These are phyloP conservation scores for Bambusicola thoracicus DNA, from an alignment of 2,113 vertebrate species.

Conservation along the genomic window DNA sequence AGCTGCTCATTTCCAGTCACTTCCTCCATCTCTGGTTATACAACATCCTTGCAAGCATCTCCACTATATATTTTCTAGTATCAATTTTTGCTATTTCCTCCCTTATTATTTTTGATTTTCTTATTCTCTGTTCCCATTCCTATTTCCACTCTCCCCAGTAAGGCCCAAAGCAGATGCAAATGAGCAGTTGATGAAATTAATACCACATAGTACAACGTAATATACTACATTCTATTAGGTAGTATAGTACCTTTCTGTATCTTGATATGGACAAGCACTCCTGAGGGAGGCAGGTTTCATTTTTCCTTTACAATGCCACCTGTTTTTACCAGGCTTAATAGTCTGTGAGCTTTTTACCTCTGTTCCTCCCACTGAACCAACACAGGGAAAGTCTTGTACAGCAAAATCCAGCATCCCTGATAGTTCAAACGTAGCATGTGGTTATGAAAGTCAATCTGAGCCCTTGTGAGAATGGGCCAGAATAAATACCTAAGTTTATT, in stretches of 20 bases:
- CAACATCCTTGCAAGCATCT: neutral
- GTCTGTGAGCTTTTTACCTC: constrained; percentile 5
- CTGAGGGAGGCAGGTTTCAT: neutral
- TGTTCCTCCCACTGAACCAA: neutral
- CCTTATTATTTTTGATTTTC: neutral
- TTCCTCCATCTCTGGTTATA: neutral
- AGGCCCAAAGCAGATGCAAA: neutral
- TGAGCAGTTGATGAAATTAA: neutral
- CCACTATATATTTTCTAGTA: neutral
- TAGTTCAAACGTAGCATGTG: constrained; percentile 32
- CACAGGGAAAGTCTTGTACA: neutral
- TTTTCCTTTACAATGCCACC: neutral
- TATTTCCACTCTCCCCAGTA: neutral
- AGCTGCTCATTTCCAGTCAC: neutral
- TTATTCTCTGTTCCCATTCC: neutral
- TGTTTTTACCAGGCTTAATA: neutral
- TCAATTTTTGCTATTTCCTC: neutral
- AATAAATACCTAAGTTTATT: constrained; percentile 31
- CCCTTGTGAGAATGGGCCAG: neutral
- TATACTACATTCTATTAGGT: neutral
- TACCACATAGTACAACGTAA: neutral
- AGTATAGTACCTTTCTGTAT: neutral
- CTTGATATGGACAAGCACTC: neutral
- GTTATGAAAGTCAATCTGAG: constrained; percentile 22
- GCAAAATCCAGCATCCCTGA: neutral